phyloP scores from a whole-genome alignment of 2,797 vertebrate genomes.

The Chaenodraco wilsoni region DNA sequence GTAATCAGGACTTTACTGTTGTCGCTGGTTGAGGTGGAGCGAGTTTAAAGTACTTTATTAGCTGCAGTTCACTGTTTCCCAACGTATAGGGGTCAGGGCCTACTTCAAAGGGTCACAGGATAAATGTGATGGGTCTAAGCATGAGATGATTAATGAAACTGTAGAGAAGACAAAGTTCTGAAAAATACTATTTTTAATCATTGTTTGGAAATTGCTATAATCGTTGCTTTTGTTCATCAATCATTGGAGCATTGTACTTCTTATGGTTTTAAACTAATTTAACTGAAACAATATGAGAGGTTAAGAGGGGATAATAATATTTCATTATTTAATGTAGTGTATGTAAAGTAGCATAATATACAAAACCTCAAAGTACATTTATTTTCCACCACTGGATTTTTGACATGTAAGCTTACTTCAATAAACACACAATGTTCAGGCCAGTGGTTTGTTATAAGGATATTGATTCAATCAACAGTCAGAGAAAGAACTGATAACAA shows the following conservation, averaged over 20 bases:
- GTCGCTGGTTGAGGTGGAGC: not conserved
- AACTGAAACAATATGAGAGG: slow-evolving; percentile 11
- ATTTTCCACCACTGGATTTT: not conserved
- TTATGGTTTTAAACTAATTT: slow-evolving; percentile 1
- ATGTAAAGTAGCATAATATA: not conserved
- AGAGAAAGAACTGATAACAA: not conserved
- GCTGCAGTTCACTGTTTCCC: not conserved
- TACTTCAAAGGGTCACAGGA: not conserved
- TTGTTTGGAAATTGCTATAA: not conserved
- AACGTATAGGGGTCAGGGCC: not conserved
- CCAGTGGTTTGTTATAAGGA: not conserved
- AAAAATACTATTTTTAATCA: not conserved
- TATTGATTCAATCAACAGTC: not conserved
- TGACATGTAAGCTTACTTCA: not conserved
- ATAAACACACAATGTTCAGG: not conserved
- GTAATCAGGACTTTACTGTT: not conserved
- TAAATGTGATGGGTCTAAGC: not conserved
- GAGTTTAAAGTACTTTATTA: not conserved
- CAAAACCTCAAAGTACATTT: not conserved
- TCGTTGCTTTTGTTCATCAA: not conserved
- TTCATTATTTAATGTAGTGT: not conserved
- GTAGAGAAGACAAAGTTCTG: not conserved
- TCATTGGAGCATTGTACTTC: not conserved
- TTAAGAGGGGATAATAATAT: not conserved
- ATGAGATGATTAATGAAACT: not conserved